Conservation (phyloP, 2,113 vertebrate genomes). For the Dromas ardeola region DNA sequence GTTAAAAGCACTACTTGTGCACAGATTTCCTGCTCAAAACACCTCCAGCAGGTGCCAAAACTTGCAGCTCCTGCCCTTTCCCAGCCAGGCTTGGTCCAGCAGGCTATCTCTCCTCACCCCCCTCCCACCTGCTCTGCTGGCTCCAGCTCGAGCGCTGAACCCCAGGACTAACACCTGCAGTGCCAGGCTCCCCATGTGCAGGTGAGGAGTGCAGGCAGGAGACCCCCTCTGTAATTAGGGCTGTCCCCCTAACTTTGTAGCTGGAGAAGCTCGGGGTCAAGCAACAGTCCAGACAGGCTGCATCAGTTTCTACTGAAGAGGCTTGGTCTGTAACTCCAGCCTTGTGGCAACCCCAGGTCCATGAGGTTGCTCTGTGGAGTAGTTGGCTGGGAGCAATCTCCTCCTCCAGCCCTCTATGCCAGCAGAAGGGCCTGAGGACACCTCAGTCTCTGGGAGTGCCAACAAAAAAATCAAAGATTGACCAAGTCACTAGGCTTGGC, state of each 20-base stretch:
- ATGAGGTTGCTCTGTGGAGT: not conserved
- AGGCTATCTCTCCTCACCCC: rapidly evolving
- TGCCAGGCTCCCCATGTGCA: not conserved
- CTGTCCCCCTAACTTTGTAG: not conserved
- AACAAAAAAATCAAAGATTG: not conserved
- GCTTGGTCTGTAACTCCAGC: not conserved
- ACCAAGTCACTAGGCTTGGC: not conserved
- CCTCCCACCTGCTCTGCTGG: not conserved
- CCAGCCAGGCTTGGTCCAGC: not conserved
- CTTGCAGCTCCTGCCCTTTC: not conserved
- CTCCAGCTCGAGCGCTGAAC: not conserved
- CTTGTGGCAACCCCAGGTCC: rapidly evolving
- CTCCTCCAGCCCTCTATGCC: not conserved
- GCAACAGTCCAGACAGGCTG: not conserved
- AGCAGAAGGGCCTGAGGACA: not conserved
- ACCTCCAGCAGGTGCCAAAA: not conserved
- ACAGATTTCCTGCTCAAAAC: not conserved
- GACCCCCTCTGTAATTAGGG: not conserved
- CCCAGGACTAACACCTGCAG: rapidly evolving
- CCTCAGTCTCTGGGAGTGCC: not conserved
- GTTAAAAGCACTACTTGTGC: not conserved
- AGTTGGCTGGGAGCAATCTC: not conserved
- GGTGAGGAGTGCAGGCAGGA: not conserved
- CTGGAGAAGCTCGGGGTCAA: not conserved
- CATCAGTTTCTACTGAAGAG: not conserved